Base-by-base conservation (phyloP, 2,797 vertebrate genomes). In the Pachyuromys duprasi region DNA sequence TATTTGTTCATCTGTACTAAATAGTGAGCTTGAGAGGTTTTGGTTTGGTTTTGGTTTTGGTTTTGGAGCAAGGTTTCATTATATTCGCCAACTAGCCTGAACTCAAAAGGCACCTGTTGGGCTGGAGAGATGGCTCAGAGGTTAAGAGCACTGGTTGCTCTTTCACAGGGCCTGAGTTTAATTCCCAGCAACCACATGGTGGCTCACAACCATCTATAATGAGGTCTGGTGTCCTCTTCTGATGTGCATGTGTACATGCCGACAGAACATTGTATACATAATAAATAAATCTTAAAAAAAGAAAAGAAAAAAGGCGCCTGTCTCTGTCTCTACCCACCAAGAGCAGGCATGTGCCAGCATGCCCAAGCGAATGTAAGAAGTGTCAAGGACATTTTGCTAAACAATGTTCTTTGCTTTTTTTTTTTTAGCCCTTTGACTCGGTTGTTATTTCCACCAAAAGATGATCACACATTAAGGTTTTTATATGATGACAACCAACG, bases 401-500 rank as follows among this genome's bases (percentile, higher is more conserved):
- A 83, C 91, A 86, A 93, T 18, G 28, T 95, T 89, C 78, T 95
- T 94, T 83, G n/a, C 97, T 93, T 76, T 5, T 90, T 95, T 93
- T 76, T 5, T 90, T 95, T 22, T 95, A 99, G 99, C 93, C 80
- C 99, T 0, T 98, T 99, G 63, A 96, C 99, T 75, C 99, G 99
- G 5, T 96, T 99, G 57, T 69, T 99, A 87, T 99, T 99, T 98
- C 99, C 99, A 42, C 1, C 98, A 0, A 97, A 98, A 97, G 99
- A 99, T 70, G 99, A 99, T 98, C 99, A 99, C 81, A 93, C 99
- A 86, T 99, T 99, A 75, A 99, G 98, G 97, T 99, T 99, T 98
- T 99, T 99, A 89, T 99, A 98, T 0, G 99, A 99, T 31, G 99
- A 99, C 98, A 99, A 99, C 96, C 99, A 99, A 45, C 99, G 99